Evolutionary conservation across 1,140 invertebrate genomes (phyloP), one percentile per base, ranked within the genome.

Genomic region (Mamestra configurata): DNA sequence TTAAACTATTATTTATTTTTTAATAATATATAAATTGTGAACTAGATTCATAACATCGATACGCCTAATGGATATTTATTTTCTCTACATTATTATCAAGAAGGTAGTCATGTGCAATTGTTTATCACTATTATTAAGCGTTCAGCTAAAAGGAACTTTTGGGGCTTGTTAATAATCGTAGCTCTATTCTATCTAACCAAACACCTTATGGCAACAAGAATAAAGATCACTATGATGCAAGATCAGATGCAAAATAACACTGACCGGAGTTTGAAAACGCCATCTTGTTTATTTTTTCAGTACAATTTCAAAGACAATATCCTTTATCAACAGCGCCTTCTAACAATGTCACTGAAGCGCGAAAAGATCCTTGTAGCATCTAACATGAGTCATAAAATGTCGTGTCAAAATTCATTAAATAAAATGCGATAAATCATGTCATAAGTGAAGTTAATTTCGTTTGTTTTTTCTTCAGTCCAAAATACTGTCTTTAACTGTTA

Each of bases 21-120:
- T 84, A 84, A 80, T 84, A 87, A 71, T 86, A 88, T 83, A 84
- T 87, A 88, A 88, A 88, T 86, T 84, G 88, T 92, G 88, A 91
- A 92, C 92, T 93, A 93, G 86, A 87, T 83, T 88, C 82, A 88
- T 84, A 89, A 93, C 91, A 93, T 87, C 89, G 85, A 93, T 89
- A 94, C 90, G 89, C 83, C 91, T 92, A 93, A 91, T 86, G 84
- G 88, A 86, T 90, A 90, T 86, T 89, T 77, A 82, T 84, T 85
- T 88, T 89, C 81, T 78, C 87, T 90, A 92, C 84, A 70, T 80
- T 79, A 82, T 83, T 76, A 76, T 76, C 84, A 27, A 68, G 85
- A 22, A 79, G 84, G 83, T 82, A 85, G 88, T 81, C 83, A 84
- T 87, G 87, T 84, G 85, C 85, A 78, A 66, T 57, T n/a, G 55